Base-by-base conservation (phyloP, 2,113 vertebrate genomes). In the Coregonus clupeaformis region DNA sequence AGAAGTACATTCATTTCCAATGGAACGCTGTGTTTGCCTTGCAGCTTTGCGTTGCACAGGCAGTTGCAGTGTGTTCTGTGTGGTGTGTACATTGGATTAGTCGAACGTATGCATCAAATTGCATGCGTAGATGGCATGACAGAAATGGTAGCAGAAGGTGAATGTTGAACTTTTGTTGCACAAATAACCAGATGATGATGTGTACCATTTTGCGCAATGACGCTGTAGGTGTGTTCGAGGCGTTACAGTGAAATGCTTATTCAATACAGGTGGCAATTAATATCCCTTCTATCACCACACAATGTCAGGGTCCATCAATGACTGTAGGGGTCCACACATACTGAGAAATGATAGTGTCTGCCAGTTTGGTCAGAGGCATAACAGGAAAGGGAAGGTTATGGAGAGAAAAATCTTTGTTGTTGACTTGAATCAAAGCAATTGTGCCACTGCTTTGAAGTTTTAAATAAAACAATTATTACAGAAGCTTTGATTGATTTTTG, bases 231-330 rank as follows among this genome's bases (percentile, higher is more conserved):
- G 36, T 42, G 36, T 9, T 42, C 36, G 36, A 42, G 36, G 36
- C 7, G 7, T 36, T 9, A 42, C 36, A 1, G 27, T 27, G 27
- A 27, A 27, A 27, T 27, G 27, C 27, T 27, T 27, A 27, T 2
- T 27, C 27, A 27, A 27, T 27, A 27, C 27, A 27, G 27, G 27
- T 27, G 27, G 27, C 27, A 27, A 27, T 27, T 27, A 27, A 27
- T 27, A 27, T 27, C 27, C 27, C 80, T 80, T 77, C 59, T 69
- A 78, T 80, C 75, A 81, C 74, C 77, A 77, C 80, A 83, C 80
- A 84, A 77, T 77, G 69, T 14, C 60, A 72, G 5, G 12, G 59
- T 65, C 52, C 24, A 59, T 1, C 27, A 27, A 27, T 27, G 27
- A 27, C 27, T 27, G 27, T 27, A 27, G 27, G 27, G 27, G 55